Base-by-base conservation (phyloP, 2,888 invertebrate species). In the Cataglyphis cursor region DNA sequence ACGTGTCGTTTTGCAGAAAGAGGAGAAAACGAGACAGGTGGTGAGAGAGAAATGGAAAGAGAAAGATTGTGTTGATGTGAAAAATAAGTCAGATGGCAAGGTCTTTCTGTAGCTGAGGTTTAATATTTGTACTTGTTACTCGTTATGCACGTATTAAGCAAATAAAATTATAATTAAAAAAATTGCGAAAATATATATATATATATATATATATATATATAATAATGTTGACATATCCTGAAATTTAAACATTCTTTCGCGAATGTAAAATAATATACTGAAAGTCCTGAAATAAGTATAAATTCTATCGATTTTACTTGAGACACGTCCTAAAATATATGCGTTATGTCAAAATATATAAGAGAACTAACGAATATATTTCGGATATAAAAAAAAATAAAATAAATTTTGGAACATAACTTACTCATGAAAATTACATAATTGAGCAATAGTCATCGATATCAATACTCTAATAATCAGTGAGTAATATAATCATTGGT, bases 1-100 rank as follows among this genome's bases (percentile, higher is more conserved):
- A 59, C 44, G 72, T 72, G 72, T 66, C 78, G 72, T 72, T 70
- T 59, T 18, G 66, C 35, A 75, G 66, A 35, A 65, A 75, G 12
- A 35, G 31, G 28, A 31, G 38, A 9, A n/a, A 59, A 24, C 28
- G 28, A 24, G 18, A 59, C 2, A 28, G 6, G 24, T 28, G n/a
- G 18, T 44, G 15, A 1, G 31, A 31, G 9, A 66, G n/a, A 48
- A 3, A 15, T 24, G 21, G 18, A 6, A 15, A 24, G 15, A 41
- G 41, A 41, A 8, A 24, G 65, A n/a, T 24, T n/a, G 10, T 10
- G 35, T 57, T 78, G 66, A 51, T 51, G 48, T n/a, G 48, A 51
- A 51, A 76, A 38, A 76, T 75, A 21, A 66, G 35, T 35, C 35
- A 31, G 24, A 48, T 35, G 35, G 12, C 5, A 12, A 75, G 21